These are phyloP conservation scores for Adrianichthys oophorus DNA, from an alignment of 2,797 vertebrate species.

Conservation along the genomic window DNA sequence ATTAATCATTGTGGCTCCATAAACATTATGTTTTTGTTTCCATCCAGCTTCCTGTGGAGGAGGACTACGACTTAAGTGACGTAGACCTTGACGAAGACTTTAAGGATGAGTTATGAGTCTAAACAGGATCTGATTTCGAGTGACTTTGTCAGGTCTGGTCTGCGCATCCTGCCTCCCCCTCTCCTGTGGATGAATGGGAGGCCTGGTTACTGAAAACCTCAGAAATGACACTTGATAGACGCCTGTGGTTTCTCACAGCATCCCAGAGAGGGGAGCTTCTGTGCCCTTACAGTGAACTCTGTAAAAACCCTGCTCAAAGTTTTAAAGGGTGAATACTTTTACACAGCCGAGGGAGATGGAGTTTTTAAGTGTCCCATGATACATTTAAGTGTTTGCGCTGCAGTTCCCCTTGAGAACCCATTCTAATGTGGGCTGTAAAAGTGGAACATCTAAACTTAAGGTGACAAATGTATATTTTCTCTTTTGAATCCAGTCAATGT, in stretches of 20 bases:
- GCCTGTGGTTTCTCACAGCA: slow-evolving; percentile 60
- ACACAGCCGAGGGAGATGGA: slow-evolving; percentile 29
- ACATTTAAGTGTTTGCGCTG: slow-evolving; percentile 22
- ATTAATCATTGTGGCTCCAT: neutral
- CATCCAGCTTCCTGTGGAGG: slow-evolving; percentile 90
- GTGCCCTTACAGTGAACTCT: slow-evolving; percentile 45
- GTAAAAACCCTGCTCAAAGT: slow-evolving; percentile 56
- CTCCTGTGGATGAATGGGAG: slow-evolving; percentile 79
- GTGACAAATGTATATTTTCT: slow-evolving; percentile 14
- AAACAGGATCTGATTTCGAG: slow-evolving; percentile 36
- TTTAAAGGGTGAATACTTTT: slow-evolving; percentile 45
- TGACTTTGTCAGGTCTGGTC: slow-evolving; percentile 22
- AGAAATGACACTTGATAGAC: slow-evolving; percentile 56
- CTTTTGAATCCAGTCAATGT: slow-evolving; percentile 40
- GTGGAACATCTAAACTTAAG: slow-evolving; percentile 47
- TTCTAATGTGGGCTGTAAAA: slow-evolving; percentile 49
- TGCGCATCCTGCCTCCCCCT: slow-evolving; percentile 59
- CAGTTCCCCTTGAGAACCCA: slow-evolving; percentile 25
- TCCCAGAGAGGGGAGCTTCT: slow-evolving; percentile 16
- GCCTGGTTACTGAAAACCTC: slow-evolving; percentile 72
- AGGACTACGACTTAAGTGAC: slow-evolving; percentile 95
- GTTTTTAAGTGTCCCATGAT: slow-evolving; percentile 33
- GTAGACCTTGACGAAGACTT: slow-evolving; percentile 90
- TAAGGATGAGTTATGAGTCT: slow-evolving; percentile 89
- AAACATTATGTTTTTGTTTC: neutral